These are phyloP conservation scores for Phalloptychus januarius DNA, from an alignment of 2,797 vertebrate species.

Conservation along the genomic window DNA sequence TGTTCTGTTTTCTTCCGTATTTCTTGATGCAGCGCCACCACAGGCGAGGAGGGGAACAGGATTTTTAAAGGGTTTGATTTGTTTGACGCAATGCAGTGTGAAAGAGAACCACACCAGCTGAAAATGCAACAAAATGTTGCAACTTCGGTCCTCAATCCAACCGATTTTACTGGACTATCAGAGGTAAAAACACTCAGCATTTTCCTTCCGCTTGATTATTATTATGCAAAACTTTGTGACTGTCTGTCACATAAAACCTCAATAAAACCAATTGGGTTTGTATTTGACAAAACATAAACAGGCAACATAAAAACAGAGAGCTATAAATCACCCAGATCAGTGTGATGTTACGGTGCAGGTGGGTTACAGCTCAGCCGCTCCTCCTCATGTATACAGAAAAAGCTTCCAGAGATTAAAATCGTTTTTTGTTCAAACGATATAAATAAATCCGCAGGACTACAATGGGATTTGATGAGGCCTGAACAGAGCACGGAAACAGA, in stretches of 20 bases:
- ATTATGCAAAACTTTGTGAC: not conserved
- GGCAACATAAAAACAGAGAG: slow-evolving; percentile 31
- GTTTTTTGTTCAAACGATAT: slow-evolving; percentile 24
- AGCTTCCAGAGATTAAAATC: slow-evolving; percentile 38
- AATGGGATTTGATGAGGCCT: slow-evolving; percentile 41
- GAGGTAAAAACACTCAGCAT: not conserved
- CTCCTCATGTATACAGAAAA: slow-evolving; percentile 9
- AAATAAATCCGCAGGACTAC: slow-evolving; percentile 34
- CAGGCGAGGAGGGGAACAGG: too few species aligned
- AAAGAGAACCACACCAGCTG: too few species aligned
- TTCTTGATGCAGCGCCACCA: too few species aligned
- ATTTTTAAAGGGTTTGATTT: too few species aligned
- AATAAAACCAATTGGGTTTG: not conserved
- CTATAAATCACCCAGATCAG: slow-evolving; percentile 41
- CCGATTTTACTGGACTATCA: too few species aligned
- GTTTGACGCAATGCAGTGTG: too few species aligned
- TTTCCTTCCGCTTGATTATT: not conserved
- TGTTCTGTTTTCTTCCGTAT: too few species aligned
- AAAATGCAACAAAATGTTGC: too few species aligned
- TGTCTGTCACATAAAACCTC: not conserved
- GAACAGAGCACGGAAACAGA: slow-evolving; percentile 57
- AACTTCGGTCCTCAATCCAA: too few species aligned
- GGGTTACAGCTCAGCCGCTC: not conserved
- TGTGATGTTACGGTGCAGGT: slow-evolving; percentile 19
- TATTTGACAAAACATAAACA: not conserved